Evolutionary conservation across 37 sponge, comb jelly and placozoan genomes (phyloP), one percentile per base, ranked within the genome.

Genomic region (Crambe crambe): DNA sequence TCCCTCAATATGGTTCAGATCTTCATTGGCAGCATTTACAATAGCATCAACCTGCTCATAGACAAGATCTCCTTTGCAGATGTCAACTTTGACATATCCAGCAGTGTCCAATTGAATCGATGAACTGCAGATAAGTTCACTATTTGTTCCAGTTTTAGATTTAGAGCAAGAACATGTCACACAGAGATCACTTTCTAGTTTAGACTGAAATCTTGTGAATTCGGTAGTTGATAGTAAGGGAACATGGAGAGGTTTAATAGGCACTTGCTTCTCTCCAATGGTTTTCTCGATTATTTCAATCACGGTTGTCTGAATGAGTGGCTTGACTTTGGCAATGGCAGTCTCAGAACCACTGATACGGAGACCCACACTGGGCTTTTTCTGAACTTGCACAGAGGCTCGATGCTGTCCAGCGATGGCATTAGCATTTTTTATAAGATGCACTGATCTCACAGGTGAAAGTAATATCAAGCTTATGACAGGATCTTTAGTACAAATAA

Each of bases 21-120:
- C 71, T 62, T 85, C 89, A 86, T 95, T 95, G 6, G 92, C 95
- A 54, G 86, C 87, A 78, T 95, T 95, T 3, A 95, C 89, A 56
- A 95, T 79, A 3, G 80, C 89, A 79, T 89, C 90, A 18, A 75
- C 75, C 5, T 38, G 32, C 60, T 93, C 89, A 69, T 58, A 59
- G 15, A 80, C 54, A 37, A 93, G 27, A 56, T 81, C 47, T 36
- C 94, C 94, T 15, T 56, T 41, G 41, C 78, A 72, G 12, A 89
- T 31, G 17, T 83, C 85, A 17, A 89, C 35, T 76, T 82, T 68
- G 31, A 87, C 42, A 61, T 27, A 29, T 9, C 68, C 66, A 34
- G 87, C 23, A 0, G 42, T 8, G 8, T 37, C n/a, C 1, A 81
- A 40, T 47, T 81, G 37, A 23, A 87, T 31, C 3, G 54, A 20